Evolutionary conservation across 2,888 invertebrate species (phyloP).

Genomic region (Ischnus inquisitorius): DNA sequence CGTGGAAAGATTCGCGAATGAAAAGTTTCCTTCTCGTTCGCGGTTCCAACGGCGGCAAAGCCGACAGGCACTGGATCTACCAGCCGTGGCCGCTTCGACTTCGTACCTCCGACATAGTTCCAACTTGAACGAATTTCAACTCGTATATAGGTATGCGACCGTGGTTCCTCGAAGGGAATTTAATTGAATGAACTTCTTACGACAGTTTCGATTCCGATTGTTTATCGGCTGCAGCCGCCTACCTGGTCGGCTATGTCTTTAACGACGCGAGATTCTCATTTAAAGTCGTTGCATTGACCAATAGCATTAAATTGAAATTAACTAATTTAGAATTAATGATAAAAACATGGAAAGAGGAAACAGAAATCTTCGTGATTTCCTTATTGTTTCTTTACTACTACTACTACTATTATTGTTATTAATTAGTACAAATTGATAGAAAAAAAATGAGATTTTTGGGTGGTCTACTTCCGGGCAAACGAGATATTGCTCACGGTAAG

Average conservation of each 20-base stretch:
- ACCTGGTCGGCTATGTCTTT: background rate
- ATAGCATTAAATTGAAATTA: background rate
- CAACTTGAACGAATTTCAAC: conserved; percentile 48
- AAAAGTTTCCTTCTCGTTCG: conserved; percentile 48
- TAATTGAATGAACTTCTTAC: conserved; percentile 47
- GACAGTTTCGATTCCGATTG: conserved; percentile 25
- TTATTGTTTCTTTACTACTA: no score
- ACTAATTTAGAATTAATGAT: no score
- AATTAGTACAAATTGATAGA: background rate
- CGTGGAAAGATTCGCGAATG: conserved; percentile 25
- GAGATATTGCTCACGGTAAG: background rate
- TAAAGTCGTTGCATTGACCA: background rate
- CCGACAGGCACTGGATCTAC: conserved; percentile 33
- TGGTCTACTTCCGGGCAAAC: background rate
- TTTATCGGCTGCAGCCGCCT: conserved; percentile 2
- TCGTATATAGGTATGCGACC: background rate
- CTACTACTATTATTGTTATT: no score
- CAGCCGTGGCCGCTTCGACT: conserved; percentile 18
- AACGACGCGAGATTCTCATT: background rate
- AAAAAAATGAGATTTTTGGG: background rate
- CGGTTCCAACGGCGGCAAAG: conserved; percentile 34
- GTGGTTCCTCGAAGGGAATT: conserved; percentile 7
- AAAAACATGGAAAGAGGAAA: no score
- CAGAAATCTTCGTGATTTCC: no score
- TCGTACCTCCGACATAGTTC: conserved; percentile 48